These are phyloP conservation scores for Trididemnum nubilum DNA, from an alignment of 23 tunicate species.

Conservation along the genomic window DNA sequence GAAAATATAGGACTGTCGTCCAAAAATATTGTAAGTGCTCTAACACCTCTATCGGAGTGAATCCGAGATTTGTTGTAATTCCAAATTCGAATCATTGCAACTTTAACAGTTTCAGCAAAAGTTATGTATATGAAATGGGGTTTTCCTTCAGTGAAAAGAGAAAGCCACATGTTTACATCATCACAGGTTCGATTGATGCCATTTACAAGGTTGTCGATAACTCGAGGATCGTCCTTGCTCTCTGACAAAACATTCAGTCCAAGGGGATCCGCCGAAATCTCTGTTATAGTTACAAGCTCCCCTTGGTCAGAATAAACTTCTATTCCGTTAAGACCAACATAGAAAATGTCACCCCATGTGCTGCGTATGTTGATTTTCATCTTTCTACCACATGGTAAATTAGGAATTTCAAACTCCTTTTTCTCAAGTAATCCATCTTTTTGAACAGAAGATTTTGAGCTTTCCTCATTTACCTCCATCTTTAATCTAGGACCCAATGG, in stretches of 20 bases:
- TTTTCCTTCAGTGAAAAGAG: slow-evolving; percentile 52
- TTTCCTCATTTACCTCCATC: not conserved
- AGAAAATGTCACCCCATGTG: slow-evolving; percentile 89
- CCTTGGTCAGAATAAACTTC: slow-evolving; percentile 71
- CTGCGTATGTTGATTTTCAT: slow-evolving; percentile 64
- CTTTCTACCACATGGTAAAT: slow-evolving; percentile 48
- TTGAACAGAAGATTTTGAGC: not conserved
- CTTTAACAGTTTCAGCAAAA: slow-evolving; percentile 21
- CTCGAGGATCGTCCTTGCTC: slow-evolving; percentile 70
- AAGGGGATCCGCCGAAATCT: slow-evolving; percentile 60
- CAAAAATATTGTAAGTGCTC: slow-evolving; percentile 43
- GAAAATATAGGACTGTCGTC: slow-evolving; percentile 62
- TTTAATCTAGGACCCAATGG: not conserved
- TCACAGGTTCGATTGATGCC: slow-evolving; percentile 82
- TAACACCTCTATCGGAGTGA: slow-evolving; percentile 76
- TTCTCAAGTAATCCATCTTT: not conserved
- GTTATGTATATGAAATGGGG: slow-evolving; percentile 53
- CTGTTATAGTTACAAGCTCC: slow-evolving; percentile 34
- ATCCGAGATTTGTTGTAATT: slow-evolving; percentile 93
- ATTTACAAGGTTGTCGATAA: slow-evolving; percentile 57
- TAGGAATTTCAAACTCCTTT: slow-evolving; percentile 68
- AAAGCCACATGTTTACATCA: slow-evolving; percentile 88
- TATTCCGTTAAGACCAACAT: slow-evolving; percentile 85
- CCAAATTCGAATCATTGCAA: slow-evolving; percentile 91
- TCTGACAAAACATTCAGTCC: slow-evolving; percentile 63